Percentiles rank a stretch among this genome's conserved stretches.
These are phyloP conservation scores for Acanthurus tractus DNA, from an alignment of 2,797 vertebrate genomes.

Conservation along the genomic window DNA sequence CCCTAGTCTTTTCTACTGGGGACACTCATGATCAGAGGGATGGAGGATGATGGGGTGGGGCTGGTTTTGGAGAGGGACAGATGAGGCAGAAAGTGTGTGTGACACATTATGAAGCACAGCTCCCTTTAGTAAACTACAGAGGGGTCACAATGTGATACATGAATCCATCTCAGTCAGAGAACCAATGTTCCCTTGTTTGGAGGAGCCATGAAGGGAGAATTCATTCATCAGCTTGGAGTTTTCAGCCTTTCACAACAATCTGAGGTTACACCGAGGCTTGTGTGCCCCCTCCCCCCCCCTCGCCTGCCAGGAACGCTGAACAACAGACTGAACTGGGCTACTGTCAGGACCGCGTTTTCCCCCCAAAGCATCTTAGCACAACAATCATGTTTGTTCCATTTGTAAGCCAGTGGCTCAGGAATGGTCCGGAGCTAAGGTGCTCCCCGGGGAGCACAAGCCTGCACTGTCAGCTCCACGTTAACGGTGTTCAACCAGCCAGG, in stretches of 20 bases:
- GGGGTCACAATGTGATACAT: slow-evolving; percentile 24
- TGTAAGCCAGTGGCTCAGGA: slow-evolving; percentile 65
- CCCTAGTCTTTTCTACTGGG: slow-evolving; percentile 36
- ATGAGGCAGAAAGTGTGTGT: slow-evolving; percentile 45
- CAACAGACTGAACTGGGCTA: slow-evolving; percentile 37
- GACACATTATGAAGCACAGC: slow-evolving; percentile 73
- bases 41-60: slow-evolving; percentile 1
- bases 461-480: slow-evolving; percentile 44
- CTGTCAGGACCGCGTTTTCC: slow-evolving; percentile 25
- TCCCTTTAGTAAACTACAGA: slow-evolving; percentile 69
- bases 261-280: slow-evolving; percentile 32
- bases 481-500: slow-evolving; percentile 43
- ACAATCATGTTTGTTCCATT: slow-evolving; percentile 75
- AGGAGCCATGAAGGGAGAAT: slow-evolving; percentile 22
- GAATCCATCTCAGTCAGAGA: slow-evolving; percentile 52
- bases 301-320: slow-evolving; percentile 48
- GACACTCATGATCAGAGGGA: slow-evolving; percentile 11
- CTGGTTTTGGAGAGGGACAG: background rate
- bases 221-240: slow-evolving; percentile 39
- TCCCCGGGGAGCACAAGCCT: slow-evolving; percentile 49
- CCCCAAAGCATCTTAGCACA: slow-evolving; percentile 66
- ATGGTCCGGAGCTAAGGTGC: slow-evolving; percentile 56
- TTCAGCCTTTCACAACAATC: slow-evolving; percentile 29
- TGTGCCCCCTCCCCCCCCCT: background rate
- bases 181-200: slow-evolving; percentile 27